Evolutionary conservation across 2,797 vertebrate species (phyloP).

Genomic region (Hirundo rustica): DNA sequence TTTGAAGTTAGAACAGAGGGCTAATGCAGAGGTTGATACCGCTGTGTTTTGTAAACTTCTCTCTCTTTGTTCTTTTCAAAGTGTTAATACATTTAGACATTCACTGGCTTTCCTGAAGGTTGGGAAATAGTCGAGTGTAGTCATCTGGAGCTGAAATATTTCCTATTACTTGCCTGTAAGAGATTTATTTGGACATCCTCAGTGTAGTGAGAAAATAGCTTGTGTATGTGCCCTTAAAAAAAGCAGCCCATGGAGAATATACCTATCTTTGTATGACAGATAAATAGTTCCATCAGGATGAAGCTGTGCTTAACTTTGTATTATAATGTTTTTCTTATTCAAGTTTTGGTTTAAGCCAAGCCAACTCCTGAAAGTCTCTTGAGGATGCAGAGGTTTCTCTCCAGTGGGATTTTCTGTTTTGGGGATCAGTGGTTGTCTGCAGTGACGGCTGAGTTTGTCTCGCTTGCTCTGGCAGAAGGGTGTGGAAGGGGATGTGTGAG

Average conservation of each 20-base stretch:
- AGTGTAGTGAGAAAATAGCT: conserved; percentile 41
- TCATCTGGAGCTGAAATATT: conserved; percentile 66
- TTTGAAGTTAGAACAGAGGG: neutral
- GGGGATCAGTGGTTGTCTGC: neutral
- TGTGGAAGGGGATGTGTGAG: neutral
- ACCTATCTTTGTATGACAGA: conserved; percentile 42
- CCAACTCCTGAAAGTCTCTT: neutral
- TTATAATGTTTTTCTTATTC: conserved; percentile 37
- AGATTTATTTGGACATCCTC: conserved; percentile 54
- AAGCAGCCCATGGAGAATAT: conserved; percentile 19
- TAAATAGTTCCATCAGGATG: conserved; percentile 46
- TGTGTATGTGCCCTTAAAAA: conserved; percentile 34
- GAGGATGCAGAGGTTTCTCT: neutral
- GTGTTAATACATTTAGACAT: conserved; percentile 2
- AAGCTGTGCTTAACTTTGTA: conserved; percentile 36
- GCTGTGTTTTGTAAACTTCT: neutral
- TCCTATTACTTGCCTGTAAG: conserved; percentile 19
- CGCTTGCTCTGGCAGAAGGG: neutral
- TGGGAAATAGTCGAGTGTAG: conserved; percentile 37
- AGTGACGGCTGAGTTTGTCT: neutral
- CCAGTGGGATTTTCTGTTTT: neutral
- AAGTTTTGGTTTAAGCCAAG: neutral
- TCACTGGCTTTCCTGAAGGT: conserved; percentile 23
- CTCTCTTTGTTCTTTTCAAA: neutral
- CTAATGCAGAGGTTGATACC: neutral